Base-by-base conservation (phyloP, 2,888 invertebrate genomes). In the Caenorhabditis parvicauda region DNA sequence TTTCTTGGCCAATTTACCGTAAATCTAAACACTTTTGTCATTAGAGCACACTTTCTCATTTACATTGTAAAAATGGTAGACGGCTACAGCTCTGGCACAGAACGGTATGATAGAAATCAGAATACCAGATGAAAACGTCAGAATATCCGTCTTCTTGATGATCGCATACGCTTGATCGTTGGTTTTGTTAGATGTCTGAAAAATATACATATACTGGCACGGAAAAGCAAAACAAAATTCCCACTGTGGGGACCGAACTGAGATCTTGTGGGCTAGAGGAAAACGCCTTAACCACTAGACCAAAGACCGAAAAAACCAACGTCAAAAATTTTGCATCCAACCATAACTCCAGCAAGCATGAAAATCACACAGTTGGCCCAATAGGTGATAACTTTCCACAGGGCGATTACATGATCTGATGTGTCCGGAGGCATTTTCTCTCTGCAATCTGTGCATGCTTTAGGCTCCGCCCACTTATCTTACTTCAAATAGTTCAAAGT, bases 321-420 rank as follows among this genome's bases (percentile, higher is more conserved):
- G n/a, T n/a, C n/a, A 41, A 56, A 56, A n/a, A 56, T 50, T 21
- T 56, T 46, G n/a, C 41, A 27, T 6, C 56, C 56, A 19, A 58
- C 55, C 19, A 56, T 22, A 42, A 49, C 44, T 0, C 87, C 87
- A 0, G 87, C 85, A 76, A 87, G 84, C 0, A 87, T 85, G 61
- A 87, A 87, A 37, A 87, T 84, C 12, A 87, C 75, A 0, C 86
- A 86, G 68, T 87, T 87, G 12, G 84, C 83, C 60, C 84, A 77
- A 63, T 83, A 85, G 7, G 82, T 82, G 59, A 85, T 59, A 53
- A 83, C 82, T 66, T 84, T 82, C 84, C 84, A 84, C 32, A 64
- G 41, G 27, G 60, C 46, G 48, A 70, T 81, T 78, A 82, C 82
- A 70, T 83, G 82, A 14, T 83, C 70, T 29, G 82, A 80, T 14